These are phyloP conservation scores for Gulo gulo DNA, from an alignment of 2,113 vertebrate species.

Conservation along the genomic window DNA sequence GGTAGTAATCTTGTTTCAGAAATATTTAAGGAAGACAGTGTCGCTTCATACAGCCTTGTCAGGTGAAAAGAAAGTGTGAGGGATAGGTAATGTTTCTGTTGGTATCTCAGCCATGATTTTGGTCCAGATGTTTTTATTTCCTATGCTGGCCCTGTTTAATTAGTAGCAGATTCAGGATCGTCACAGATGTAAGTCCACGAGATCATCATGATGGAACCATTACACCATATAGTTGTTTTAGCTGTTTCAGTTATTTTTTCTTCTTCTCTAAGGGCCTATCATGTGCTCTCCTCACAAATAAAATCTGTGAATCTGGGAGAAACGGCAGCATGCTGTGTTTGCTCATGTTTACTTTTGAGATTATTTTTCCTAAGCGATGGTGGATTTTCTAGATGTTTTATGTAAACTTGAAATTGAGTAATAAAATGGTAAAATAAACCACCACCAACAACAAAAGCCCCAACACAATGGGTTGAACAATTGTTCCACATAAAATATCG, in stretches of 20 bases:
- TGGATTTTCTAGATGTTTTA: conserved; percentile 7
- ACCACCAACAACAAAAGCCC: background rate
- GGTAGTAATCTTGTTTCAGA: background rate
- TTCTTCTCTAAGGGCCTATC: conserved; percentile 53
- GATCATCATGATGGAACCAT: conserved; percentile 54
- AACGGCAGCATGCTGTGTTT: background rate
- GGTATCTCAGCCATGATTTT: conserved; percentile 28
- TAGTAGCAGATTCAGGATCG: conserved; percentile 56
- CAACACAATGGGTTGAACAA: background rate
- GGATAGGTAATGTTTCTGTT: background rate
- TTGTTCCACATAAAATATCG: background rate
- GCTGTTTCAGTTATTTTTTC: conserved; percentile 42
- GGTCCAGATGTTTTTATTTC: conserved; percentile 71
- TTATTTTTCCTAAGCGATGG: conserved; percentile 40
- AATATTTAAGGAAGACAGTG: conserved; percentile 4
- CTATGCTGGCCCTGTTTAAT: conserved; percentile 57
- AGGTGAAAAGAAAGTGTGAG: background rate
- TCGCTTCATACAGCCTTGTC: background rate
- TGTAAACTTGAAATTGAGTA: background rate
- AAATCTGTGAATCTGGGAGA: conserved; percentile 33
- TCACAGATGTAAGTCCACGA: conserved; percentile 53
- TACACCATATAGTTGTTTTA: conserved; percentile 65
- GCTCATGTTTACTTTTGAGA: conserved; percentile 24
- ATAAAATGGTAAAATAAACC: background rate
- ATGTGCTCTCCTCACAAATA: conserved; percentile 29